Conservation (phyloP, 2,797 vertebrate species). For the Poeciliopsis presidionis region DNA sequence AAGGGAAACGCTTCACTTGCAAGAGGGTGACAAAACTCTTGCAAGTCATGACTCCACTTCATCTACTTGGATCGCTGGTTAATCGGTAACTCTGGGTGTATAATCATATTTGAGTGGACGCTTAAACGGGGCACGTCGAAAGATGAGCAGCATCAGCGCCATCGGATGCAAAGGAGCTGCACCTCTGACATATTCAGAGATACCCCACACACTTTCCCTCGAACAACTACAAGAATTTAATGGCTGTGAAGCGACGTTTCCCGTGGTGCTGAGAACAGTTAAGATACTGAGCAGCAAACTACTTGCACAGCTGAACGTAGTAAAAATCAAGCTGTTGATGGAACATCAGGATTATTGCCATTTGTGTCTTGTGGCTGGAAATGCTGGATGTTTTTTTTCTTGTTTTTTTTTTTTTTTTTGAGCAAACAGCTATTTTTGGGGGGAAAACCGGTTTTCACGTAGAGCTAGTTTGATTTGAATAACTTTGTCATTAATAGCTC, state of each 20-base stretch:
- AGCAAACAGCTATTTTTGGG: too few relatives aligned
- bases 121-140: neutral
- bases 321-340: slow-evolving; percentile 5
- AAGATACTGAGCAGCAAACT: slow-evolving; percentile 1
- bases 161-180: neutral
- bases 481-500: too few relatives aligned
- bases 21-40: slow-evolving; percentile 5
- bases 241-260: slow-evolving; percentile 25
- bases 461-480: too few relatives aligned
- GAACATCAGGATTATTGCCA: too few relatives aligned
- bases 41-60: neutral
- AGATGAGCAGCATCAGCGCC: neutral
- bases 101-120: neutral
- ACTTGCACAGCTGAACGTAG: neutral
- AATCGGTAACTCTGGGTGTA: slow-evolving; percentile 9
- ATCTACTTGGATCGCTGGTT: slow-evolving; percentile 17
- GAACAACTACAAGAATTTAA: slow-evolving; percentile 42
- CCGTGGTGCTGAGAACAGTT: slow-evolving; percentile 12
- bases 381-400: too few relatives aligned
- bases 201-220: slow-evolving; percentile 35
- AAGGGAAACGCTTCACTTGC: slow-evolving; percentile 12
- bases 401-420: too few relatives aligned
- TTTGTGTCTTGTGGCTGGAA: too few relatives aligned
- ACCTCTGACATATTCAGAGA: slow-evolving; percentile 31
- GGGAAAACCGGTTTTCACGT: too few relatives aligned